Conservation (phyloP, 2,888 invertebrate genomes). For the Philonicus albiceps region DNA sequence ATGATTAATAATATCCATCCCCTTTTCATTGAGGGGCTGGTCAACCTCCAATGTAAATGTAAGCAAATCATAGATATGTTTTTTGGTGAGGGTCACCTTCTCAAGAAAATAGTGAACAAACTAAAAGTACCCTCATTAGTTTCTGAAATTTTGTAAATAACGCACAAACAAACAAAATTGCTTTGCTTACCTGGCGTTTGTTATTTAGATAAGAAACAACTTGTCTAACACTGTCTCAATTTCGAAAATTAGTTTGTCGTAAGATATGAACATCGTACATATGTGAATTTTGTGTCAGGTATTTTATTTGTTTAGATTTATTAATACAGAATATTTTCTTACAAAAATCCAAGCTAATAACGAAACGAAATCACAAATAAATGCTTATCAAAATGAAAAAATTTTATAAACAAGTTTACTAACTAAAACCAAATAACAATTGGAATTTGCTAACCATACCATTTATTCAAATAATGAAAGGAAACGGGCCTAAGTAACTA, state of each 20-base stretch:
- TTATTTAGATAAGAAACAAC: background rate
- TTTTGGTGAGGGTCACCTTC: background rate
- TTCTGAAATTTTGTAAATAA: background rate
- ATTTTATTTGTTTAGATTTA: background rate
- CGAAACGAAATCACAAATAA: too few species aligned
- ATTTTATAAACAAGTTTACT: too few species aligned
- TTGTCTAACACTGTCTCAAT: background rate
- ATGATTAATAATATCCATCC: conserved; percentile 27
- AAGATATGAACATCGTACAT: background rate
- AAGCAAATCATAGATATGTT: background rate
- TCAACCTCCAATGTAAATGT: background rate
- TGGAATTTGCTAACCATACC: too few species aligned
- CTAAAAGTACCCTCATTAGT: background rate
- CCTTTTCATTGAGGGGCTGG: background rate
- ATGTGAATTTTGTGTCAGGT: background rate
- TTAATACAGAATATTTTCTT: too few species aligned
- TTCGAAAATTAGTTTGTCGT: background rate
- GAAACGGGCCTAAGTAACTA: too few species aligned
- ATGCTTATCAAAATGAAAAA: too few species aligned
- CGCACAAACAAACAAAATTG: background rate
- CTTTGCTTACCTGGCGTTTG: background rate
- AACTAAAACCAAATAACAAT: too few species aligned
- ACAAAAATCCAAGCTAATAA: too few species aligned
- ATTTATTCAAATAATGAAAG: too few species aligned
- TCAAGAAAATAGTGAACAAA: background rate